Evolutionary conservation across 2,113 vertebrate genomes (phyloP).

Genomic region (Mobula birostris): DNA sequence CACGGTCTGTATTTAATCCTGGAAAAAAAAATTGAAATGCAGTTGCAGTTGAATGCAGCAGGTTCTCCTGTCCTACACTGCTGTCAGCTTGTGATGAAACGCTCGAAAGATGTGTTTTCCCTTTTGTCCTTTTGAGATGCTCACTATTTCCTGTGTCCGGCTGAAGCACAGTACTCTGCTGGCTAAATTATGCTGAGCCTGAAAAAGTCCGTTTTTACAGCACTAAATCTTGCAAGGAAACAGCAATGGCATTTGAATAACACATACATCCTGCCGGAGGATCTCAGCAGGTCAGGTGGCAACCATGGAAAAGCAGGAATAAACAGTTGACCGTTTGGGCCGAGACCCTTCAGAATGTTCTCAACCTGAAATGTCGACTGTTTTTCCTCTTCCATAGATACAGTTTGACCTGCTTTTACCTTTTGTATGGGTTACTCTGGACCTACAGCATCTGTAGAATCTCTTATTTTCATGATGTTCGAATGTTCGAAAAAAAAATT

Average conservation of each 20-base stretch:
- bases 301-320: too few species aligned
- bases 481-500: neutral
- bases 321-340: too few species aligned
- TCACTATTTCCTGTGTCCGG: neutral
- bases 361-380: too few species aligned
- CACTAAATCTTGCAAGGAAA: neutral
- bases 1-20: too few species aligned
- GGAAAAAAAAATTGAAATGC: neutral
- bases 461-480: neutral
- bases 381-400: too few species aligned
- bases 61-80: neutral
- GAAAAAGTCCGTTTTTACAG: neutral
- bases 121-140: neutral
- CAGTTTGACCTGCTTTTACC: too few species aligned
- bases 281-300: too few species aligned
- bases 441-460: too few species aligned
- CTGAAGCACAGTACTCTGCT: neutral
- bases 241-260: too few species aligned
- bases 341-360: too few species aligned
- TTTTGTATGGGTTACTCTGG: too few species aligned
- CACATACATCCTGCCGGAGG: too few species aligned
- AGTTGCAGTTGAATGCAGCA: neutral
- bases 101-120: neutral
- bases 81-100: neutral
- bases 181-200: neutral